phyloP scores from a whole-genome alignment of 2,888 invertebrate species.

The Xylota segnis region DNA sequence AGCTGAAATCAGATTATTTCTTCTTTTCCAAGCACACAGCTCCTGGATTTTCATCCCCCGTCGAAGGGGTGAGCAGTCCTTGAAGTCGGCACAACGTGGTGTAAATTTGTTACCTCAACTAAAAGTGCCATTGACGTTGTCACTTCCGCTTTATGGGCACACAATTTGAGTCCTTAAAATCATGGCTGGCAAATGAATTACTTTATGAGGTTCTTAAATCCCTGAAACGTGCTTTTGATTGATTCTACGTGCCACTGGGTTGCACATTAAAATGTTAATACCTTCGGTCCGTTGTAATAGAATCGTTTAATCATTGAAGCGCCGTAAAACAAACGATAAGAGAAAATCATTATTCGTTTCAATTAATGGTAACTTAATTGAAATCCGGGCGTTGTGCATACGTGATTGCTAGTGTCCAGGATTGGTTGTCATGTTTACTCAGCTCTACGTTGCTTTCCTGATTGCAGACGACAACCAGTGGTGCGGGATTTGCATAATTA shows the following conservation, averaged over 20 bases:
- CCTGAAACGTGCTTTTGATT: conserved; percentile 18
- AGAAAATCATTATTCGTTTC: conserved; percentile 21
- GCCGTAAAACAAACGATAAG: conserved; percentile 4
- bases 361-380: conserved; percentile 29
- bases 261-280: conserved; percentile 13
- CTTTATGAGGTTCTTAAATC: conserved; percentile 15
- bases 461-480: not conserved
- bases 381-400: conserved; percentile 11
- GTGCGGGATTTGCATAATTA: conserved; percentile 54
- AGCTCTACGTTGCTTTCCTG: not conserved
- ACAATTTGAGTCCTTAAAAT: conserved; percentile 43
- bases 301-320: conserved; percentile 9
- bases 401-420: conserved; percentile 30
- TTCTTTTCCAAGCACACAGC: conserved; percentile 24
- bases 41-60: conserved; percentile 30
- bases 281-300: not conserved
- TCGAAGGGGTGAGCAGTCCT: not conserved
- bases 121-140: conserved; percentile 56
- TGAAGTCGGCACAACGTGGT: conserved; percentile 16
- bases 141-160: conserved; percentile 54
- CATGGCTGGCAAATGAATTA: conserved; percentile 4
- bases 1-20: conserved; percentile 45
- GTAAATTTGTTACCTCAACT: conserved; percentile 52
- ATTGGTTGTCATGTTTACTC: conserved; percentile 23
- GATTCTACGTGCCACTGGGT: conserved; percentile 12